Evolutionary conservation across 2,888 invertebrate genomes (phyloP).

Genomic region (Volucella zonaria): DNA sequence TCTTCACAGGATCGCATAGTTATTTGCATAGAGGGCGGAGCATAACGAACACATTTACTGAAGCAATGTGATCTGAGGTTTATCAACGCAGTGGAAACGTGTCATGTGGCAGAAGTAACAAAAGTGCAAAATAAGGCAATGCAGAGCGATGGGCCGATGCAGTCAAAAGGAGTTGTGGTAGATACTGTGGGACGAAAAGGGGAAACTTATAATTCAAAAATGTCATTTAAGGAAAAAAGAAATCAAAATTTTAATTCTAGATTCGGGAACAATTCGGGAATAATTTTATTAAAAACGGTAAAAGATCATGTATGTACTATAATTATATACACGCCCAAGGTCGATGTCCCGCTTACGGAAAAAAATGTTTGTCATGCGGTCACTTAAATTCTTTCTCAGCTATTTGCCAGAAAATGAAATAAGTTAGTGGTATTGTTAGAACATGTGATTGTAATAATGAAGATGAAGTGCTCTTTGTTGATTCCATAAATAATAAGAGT

Average conservation of each 20-base stretch:
- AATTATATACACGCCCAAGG: background rate
- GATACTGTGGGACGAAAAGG: background rate
- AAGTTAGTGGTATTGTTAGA: too few species aligned
- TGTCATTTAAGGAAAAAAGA: background rate
- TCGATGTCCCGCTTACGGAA: background rate
- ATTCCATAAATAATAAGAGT: too few species aligned
- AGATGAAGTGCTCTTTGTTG: too few species aligned
- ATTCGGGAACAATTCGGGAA: too few species aligned
- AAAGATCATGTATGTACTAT: conserved; percentile 3
- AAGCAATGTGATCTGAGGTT: conserved; percentile 43
- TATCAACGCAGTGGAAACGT: background rate
- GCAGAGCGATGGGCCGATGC: background rate
- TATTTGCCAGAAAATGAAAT: background rate
- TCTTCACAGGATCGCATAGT: too few species aligned
- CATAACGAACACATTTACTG: background rate
- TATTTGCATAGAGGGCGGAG: too few species aligned
- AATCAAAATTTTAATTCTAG: background rate
- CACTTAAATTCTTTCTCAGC: background rate
- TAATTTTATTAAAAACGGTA: background rate
- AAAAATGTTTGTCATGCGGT: background rate
- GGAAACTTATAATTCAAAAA: background rate
- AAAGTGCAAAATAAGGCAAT: background rate
- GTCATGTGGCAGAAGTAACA: too few species aligned
- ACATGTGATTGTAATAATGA: too few species aligned
- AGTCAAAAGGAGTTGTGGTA: background rate